Evolutionary conservation across 2,888 invertebrate genomes (phyloP).

Genomic region (Pardosa pseudoannulata): DNA sequence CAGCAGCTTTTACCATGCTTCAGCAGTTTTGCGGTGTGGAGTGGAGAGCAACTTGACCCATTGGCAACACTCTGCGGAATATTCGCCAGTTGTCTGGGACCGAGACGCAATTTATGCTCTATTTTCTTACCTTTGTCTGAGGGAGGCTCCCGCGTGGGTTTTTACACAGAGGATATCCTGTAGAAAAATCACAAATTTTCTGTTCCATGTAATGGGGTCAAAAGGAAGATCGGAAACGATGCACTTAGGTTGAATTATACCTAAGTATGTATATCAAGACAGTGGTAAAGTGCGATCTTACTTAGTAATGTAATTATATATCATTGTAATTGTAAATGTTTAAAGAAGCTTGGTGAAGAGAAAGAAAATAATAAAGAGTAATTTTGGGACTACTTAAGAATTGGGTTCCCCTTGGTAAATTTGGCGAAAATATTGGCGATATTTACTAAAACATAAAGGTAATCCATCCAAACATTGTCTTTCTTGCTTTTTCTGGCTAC

Average conservation of each 20-base stretch:
- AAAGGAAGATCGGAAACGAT: neutral
- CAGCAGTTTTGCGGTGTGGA: neutral
- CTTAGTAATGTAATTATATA: too few relatives aligned
- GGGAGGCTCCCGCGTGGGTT: conserved; percentile 12
- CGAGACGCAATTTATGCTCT: conserved; percentile 41
- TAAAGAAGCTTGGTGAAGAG: too few relatives aligned
- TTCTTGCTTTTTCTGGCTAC: too few relatives aligned
- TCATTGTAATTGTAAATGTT: too few relatives aligned
- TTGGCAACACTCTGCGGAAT: neutral
- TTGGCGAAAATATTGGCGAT: too few relatives aligned
- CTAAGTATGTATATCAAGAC: neutral
- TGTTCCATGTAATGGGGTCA: neutral
- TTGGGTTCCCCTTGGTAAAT: too few relatives aligned
- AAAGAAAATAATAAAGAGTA: too few relatives aligned
- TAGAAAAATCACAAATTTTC: neutral
- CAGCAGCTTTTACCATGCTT: conserved; percentile 3
- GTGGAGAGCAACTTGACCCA: conserved; percentile 1
- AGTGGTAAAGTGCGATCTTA: too few relatives aligned
- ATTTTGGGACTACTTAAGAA: too few relatives aligned
- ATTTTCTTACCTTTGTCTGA: conserved; percentile 29
- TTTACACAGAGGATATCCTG: conserved; percentile 20
- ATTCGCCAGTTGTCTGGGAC: neutral
- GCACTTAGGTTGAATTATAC: neutral
- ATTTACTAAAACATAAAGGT: too few relatives aligned
- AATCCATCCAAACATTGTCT: too few relatives aligned